These are phyloP conservation scores for Seira musarum DNA, from an alignment of 2,888 invertebrate species.

Conservation along the genomic window DNA sequence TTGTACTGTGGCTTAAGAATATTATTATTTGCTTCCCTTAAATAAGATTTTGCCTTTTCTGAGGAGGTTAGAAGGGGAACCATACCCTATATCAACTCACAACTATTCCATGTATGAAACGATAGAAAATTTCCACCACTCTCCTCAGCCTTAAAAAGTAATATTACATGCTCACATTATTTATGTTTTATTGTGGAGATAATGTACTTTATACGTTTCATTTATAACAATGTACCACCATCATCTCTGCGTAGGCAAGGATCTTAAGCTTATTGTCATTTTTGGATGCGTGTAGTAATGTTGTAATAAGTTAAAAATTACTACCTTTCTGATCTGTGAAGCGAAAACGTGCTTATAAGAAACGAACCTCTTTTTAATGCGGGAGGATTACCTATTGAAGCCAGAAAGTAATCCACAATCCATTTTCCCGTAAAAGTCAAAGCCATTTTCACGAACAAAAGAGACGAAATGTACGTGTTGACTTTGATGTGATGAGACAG, in stretches of 20 bases:
- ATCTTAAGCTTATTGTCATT: too few relatives aligned
- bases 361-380: too few relatives aligned
- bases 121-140: background rate
- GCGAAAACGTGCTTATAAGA: slow-evolving; percentile 13
- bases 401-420: slow-evolving; percentile 42
- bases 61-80: slow-evolving; percentile 18
- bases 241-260: background rate
- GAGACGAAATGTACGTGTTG: background rate
- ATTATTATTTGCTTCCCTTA: background rate
- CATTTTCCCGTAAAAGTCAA: slow-evolving; percentile 39
- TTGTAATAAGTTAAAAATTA: slow-evolving; percentile 12
- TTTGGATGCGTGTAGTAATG: background rate
- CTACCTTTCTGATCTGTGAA: slow-evolving; percentile 3
- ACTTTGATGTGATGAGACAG: slow-evolving; percentile 15
- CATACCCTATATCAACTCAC: slow-evolving; percentile 49
- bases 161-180: background rate
- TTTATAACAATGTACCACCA: slow-evolving; percentile 7
- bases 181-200: background rate
- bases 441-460: background rate
- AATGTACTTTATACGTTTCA: slow-evolving; percentile 1
- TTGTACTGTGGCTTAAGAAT: too few relatives aligned
- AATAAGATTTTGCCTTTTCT: background rate
- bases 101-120: background rate
- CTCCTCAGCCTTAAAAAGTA: background rate
- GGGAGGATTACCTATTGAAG: background rate